Evolutionary conservation across 2,797 vertebrate species (phyloP), one percentile per base, ranked within the genome.

Genomic region (Craterocephalus amniculus): DNA sequence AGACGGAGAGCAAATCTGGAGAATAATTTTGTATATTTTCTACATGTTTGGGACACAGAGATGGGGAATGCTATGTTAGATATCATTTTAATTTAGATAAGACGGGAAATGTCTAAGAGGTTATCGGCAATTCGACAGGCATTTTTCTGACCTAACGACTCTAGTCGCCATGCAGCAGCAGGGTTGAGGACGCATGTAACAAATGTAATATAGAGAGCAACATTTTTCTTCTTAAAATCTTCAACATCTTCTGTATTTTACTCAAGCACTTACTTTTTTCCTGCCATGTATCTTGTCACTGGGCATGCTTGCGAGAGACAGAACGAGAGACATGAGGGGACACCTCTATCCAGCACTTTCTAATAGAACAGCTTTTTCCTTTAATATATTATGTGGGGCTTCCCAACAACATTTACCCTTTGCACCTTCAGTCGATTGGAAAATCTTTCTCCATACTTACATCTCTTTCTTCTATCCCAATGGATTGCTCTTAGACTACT

Each of bases 1-100:
- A 86, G 91, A 83, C 73, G 77, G 91, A 88, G 91, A 88, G 90
- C 86, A 91, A 91, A 93, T 93, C 92, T 91, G 88, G 80, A 90
- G 88, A 92, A 91, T 92, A 91, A 92, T 93, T 95, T 95, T 94
- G 92, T 94, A 95, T 89, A 94, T 94, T 95, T 95, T 95, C 90
- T 95, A 94, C 86, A 67, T 87, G 83, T 84, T 65, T 80, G 76
- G 80, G 86, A 85, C 69, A 84, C 80, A 89, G 77, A 88, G 77
- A 80, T 16, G 62, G 78, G 79, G 65, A 68, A 82, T 69, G 82
- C 80, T 85, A 88, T 74, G 79, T 81, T 81, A 76, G 87, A 88
- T 88, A 84, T 86, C 80, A 84, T 90, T 92, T 89, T 91, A 90
- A 85, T 82, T 67, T 83, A 83, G 85, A 88, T 57, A 80, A 84